Evolutionary conservation across 2,888 invertebrate species (phyloP).

Genomic region (Apamea sordens): DNA sequence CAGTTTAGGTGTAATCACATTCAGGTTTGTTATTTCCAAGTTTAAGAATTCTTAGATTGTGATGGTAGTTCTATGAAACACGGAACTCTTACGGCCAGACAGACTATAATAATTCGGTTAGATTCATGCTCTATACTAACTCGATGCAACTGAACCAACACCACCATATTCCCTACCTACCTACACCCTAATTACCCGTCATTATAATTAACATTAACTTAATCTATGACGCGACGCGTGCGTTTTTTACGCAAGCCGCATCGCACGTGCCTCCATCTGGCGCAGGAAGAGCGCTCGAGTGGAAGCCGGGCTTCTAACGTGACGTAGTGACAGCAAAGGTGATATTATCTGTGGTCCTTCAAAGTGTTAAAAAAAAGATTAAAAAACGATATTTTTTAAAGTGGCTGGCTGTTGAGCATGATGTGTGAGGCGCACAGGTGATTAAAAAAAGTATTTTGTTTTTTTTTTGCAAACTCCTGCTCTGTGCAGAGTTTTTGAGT

Average conservation of each 20-base stretch:
- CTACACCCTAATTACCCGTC: conserved; percentile 40
- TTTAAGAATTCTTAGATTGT: not conserved
- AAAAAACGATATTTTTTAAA: conserved; percentile 18
- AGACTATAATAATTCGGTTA: not conserved
- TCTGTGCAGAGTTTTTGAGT: conserved; percentile 7
- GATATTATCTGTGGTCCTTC: conserved; percentile 63
- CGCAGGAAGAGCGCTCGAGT: conserved; percentile 87
- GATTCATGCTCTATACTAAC: not conserved
- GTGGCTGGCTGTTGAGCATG: conserved; percentile 4
- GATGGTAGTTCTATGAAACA: not conserved
- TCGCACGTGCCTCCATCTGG: conserved; percentile 88
- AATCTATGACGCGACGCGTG: conserved; percentile 74
- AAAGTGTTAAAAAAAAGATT: conserved; percentile 25
- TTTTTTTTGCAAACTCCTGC: not conserved
- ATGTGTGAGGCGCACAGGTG: conserved; percentile 17
- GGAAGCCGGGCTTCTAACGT: conserved; percentile 86
- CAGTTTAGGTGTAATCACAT: not conserved
- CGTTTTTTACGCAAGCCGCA: conserved; percentile 71
- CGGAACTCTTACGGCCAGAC: not conserved
- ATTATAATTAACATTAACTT: conserved; percentile 68
- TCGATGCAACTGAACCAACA: not conserved
- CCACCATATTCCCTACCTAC: not conserved
- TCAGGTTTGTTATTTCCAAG: not conserved
- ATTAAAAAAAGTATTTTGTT: conserved; percentile 3
- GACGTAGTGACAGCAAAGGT: conserved; percentile 73